Base-by-base conservation (phyloP, 64 coral and sea anemone genomes). In the Acropora yongei region DNA sequence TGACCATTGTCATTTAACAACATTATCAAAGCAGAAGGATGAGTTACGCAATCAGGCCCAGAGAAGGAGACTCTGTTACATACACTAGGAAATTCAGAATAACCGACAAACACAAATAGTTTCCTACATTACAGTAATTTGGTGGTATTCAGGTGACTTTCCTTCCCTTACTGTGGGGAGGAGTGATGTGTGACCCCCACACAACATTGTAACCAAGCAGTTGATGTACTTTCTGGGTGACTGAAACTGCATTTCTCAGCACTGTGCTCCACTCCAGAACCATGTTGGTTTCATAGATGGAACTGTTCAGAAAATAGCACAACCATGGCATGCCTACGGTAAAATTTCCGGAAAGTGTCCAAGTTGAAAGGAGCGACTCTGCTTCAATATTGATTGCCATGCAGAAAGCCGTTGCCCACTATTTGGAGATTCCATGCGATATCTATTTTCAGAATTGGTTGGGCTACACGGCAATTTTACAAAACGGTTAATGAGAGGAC, bases 321-420 rank as follows among this genome's bases (percentile, higher is more conserved):
- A 30, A 30, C 30, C 30, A 76, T 78, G 87, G 87, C 57, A 65
- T 77, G 17, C 55, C 77, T 47, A 6, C 66, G 16, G 87, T 89
- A 30, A 78, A 78, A 89, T 89, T 89, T 89, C 61, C 75, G 6
- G 57, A 51, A 76, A 89, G 57, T 78, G 41, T 78, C 17, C 74
- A 76, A 68, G 87, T 88, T 45, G 86, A 88, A 76, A 88, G 86
- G 55, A 61, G 86, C 40, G 76, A 74, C 61, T 74, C 86, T 78
- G 75, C 87, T 78, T 63, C 77, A 57, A 68, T 78, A 89, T 30
- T 78, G 75, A 66, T 61, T 48, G 87, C 87, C n/a, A 89, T 78
- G 77, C 39, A 89, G 77, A 89, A 89, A 65, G 87, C 87, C 44
- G 63, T 89, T 76, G 57, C 16, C 74, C 53, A 89, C 47, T 78